Evolutionary conservation across 92 coral and sea anemone genomes (phyloP).

Genomic region (Pocillopora meandrina): DNA sequence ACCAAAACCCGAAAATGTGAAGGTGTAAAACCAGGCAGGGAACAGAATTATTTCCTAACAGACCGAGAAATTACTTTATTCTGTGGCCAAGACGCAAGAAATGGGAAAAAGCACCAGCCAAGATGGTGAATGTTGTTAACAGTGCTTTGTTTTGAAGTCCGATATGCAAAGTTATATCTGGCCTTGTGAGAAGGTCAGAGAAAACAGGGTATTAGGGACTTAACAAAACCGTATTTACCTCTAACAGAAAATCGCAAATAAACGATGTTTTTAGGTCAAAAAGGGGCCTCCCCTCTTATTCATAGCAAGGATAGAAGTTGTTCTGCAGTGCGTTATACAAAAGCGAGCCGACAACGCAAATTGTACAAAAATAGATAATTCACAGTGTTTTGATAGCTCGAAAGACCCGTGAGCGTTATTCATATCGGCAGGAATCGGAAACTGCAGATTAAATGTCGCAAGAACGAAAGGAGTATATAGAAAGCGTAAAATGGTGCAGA

Average conservation of each 20-base stretch:
- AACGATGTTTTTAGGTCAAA: not conserved
- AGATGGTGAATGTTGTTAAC: not conserved
- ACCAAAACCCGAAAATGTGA: not conserved
- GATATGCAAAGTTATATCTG: not conserved
- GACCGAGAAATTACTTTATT: not conserved
- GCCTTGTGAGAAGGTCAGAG: not conserved
- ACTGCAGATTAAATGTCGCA: conserved; percentile 5
- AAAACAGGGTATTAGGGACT: not conserved
- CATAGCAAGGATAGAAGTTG: not conserved
- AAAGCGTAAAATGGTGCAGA: not conserved
- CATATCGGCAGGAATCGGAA: conserved; percentile 18
- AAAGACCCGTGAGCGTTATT: not conserved
- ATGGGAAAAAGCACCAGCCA: not conserved
- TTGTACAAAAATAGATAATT: conserved; percentile 15
- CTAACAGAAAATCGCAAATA: not conserved
- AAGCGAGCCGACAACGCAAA: not conserved
- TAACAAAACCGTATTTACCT: not conserved
- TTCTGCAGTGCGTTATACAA: too few relatives aligned
- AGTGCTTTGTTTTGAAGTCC: not conserved
- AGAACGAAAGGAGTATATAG: not conserved
- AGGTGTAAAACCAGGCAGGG: not conserved
- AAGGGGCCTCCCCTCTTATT: too few relatives aligned
- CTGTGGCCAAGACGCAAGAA: not conserved
- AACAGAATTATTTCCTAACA: not conserved
- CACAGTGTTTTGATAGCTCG: not conserved